Conservation (phyloP, 2,113 vertebrate species). For the Meriones unguiculatus region DNA sequence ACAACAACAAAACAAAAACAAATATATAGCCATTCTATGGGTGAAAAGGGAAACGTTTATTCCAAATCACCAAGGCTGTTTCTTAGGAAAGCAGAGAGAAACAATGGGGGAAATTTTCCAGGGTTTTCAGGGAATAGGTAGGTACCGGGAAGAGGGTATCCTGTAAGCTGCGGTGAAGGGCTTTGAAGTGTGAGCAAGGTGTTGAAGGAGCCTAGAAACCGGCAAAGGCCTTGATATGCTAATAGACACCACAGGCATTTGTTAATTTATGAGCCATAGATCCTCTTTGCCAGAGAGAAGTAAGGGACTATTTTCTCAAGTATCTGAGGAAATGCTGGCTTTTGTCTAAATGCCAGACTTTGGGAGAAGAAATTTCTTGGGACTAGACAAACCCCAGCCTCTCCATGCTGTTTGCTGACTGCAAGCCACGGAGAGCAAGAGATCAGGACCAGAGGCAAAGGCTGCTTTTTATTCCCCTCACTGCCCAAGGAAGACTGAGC, state of each 20-base stretch:
- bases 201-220: neutral
- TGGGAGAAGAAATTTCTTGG: neutral
- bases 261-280: neutral
- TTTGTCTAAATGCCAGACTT: neutral
- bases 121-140: neutral
- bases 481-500: neutral
- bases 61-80: neutral
- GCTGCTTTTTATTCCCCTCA: neutral
- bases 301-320: neutral
- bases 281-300: neutral
- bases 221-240: neutral
- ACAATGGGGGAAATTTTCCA: neutral
- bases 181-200: neutral
- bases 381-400: neutral
- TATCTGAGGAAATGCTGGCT: neutral
- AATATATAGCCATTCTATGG: neutral
- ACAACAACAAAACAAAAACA: neutral
- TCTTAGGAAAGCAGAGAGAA: neutral
- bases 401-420: neutral
- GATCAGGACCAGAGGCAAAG: neutral
- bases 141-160: neutral
- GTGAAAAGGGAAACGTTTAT: neutral
- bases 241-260: neutral
- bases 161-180: neutral
- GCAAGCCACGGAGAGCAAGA: neutral